Evolutionary conservation across 2,888 invertebrate species (phyloP).

Genomic region (Eugnorisma glareosa): DNA sequence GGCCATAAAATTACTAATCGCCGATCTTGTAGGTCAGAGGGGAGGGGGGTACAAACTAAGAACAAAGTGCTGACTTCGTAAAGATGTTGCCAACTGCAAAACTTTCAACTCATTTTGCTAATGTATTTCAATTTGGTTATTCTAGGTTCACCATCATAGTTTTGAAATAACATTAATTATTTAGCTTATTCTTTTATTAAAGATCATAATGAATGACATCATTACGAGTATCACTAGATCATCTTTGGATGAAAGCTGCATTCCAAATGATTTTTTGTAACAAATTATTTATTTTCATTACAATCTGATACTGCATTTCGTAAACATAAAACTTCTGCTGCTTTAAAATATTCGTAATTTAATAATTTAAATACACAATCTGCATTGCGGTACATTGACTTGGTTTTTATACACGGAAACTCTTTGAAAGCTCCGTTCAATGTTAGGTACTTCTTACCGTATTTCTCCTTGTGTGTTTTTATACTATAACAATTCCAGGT

Average conservation of each 20-base stretch:
- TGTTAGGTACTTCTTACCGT: neutral
- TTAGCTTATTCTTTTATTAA: neutral
- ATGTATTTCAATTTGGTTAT: conserved; percentile 42
- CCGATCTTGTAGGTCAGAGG: conserved; percentile 40
- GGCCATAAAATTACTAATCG: conserved; percentile 56
- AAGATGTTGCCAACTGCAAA: conserved; percentile 51
- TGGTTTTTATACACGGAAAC: neutral
- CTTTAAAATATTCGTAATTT: neutral
- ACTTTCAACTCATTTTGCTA: conserved; percentile 51
- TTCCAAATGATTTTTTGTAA: neutral
- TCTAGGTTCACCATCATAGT: neutral
- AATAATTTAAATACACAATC: neutral
- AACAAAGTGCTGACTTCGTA: conserved; percentile 47
- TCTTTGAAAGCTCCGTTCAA: neutral
- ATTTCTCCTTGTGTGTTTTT: neutral
- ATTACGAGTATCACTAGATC: neutral
- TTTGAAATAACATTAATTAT: conserved; percentile 4
- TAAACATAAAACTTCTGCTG: neutral
- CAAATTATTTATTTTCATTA: neutral
- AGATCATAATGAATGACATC: neutral
- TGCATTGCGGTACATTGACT: conserved; percentile 4
- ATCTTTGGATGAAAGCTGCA: neutral
- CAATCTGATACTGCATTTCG: neutral
- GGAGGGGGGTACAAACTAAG: conserved; percentile 36
- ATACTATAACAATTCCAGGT: neutral